A percentile compares a stretch with the other conserved stretches of the same genome.
Conservation (phyloP, 1,140 invertebrate species). For the Magallana ariakensis region DNA sequence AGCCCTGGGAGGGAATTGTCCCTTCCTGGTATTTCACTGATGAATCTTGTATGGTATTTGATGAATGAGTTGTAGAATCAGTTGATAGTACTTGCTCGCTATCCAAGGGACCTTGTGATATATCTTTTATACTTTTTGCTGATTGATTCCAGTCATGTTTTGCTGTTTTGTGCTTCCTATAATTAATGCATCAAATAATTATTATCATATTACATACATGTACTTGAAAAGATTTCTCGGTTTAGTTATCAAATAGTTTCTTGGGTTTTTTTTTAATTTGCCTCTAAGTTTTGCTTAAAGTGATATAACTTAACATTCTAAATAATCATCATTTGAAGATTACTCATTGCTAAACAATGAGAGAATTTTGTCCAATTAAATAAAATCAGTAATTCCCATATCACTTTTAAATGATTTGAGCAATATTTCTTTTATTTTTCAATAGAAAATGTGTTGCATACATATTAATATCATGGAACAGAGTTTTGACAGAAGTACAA, state of each 20-base stretch:
- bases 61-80: not conserved
- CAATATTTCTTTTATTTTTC: too few species aligned
- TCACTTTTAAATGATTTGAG: too few species aligned
- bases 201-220: too few species aligned
- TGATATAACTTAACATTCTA: too few species aligned
- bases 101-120: not conserved
- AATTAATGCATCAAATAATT: not conserved
- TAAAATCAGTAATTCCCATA: too few species aligned
- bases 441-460: too few species aligned
- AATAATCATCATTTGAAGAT: too few species aligned
- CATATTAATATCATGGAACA: too few species aligned
- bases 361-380: too few species aligned
- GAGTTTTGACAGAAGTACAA: too few species aligned
- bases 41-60: not conserved
- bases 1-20: not conserved
- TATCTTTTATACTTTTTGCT: not conserved
- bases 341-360: too few species aligned
- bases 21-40: not conserved
- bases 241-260: not conserved
- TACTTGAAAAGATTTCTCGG: not conserved
- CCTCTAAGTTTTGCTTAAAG: too few species aligned
- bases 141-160: not conserved
- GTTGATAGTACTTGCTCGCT: not conserved
- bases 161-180: not conserved
- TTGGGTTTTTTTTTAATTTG: not conserved